phyloP scores from a whole-genome alignment of 2,888 invertebrate species.

The Dastarcus helophoroides region DNA sequence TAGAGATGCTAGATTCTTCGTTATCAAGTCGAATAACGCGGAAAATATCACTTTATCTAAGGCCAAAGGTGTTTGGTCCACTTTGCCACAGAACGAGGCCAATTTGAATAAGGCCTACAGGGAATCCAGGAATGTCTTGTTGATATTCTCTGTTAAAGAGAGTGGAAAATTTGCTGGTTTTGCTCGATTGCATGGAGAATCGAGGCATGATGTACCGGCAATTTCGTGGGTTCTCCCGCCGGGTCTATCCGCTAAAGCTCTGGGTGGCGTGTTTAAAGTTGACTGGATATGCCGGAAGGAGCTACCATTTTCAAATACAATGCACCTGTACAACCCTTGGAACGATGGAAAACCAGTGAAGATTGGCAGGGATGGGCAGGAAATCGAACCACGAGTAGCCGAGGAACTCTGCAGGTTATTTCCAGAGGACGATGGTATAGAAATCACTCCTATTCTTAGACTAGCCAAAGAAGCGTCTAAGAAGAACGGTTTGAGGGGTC shows the following conservation, averaged over 20 bases:
- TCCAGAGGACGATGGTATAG: constrained; percentile 83
- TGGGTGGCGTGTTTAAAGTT: constrained; percentile 92
- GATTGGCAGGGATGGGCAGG: constrained; percentile 97
- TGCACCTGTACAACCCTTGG: constrained; percentile 93
- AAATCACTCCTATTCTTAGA: constrained; percentile 74
- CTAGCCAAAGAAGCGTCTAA: constrained; percentile 77
- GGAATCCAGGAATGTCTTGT: constrained; percentile 85
- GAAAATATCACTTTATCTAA: constrained; percentile 94
- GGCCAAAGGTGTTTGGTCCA: constrained; percentile 95
- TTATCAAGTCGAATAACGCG: constrained; percentile 96
- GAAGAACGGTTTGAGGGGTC: constrained; percentile 36
- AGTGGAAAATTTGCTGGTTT: constrained; percentile 94
- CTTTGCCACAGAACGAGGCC: constrained; percentile 91
- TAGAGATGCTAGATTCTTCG: constrained; percentile 86
- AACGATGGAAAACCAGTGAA: constrained; percentile 98
- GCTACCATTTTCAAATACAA: constrained; percentile 80
- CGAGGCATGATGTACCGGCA: constrained; percentile 78
- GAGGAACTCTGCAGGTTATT: constrained; percentile 90
- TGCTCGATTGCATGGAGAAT: constrained; percentile 80
- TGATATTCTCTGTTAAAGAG: constrained; percentile 96
- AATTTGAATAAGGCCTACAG: constrained; percentile 90
- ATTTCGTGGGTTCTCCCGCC: constrained; percentile 92
- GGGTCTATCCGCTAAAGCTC: constrained; percentile 80
- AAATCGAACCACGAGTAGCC: constrained; percentile 92
- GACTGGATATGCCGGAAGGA: constrained; percentile 97